Percentiles rank a stretch among this genome's conserved stretches.
These are phyloP conservation scores for Apis dorsata DNA, from an alignment of 1,140 invertebrate species.

Conservation along the genomic window DNA sequence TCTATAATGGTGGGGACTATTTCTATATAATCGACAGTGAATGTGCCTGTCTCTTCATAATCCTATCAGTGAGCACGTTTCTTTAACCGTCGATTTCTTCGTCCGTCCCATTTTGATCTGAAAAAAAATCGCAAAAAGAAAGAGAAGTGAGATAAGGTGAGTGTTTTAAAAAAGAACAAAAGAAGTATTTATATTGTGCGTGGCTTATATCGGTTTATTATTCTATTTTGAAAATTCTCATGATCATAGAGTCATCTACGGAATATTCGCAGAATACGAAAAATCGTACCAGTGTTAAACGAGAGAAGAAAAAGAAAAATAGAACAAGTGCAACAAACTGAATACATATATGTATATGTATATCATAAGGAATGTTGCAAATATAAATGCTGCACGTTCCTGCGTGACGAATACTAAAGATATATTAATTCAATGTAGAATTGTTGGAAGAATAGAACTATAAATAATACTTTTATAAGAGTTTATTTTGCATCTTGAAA, in stretches of 20 bases:
- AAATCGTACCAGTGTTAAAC: background rate
- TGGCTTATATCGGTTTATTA: background rate
- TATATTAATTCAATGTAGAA: background rate
- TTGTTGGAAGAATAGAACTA: background rate
- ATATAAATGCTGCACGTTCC: background rate
- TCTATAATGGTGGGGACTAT: slow-evolving; percentile 72
- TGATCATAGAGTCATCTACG: background rate
- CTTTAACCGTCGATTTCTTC: slow-evolving; percentile 64
- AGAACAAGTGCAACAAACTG: slow-evolving; percentile 10
- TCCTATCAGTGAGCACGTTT: slow-evolving; percentile 74
- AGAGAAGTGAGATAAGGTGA: slow-evolving; percentile 72
- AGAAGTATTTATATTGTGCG: background rate
- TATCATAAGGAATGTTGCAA: background rate
- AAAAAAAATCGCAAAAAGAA: slow-evolving; percentile 12
- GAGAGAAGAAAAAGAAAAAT: background rate
- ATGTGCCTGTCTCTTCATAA: slow-evolving; percentile 75
- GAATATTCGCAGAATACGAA: background rate
- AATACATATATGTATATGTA: background rate
- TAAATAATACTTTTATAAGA: background rate
- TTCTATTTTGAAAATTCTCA: background rate
- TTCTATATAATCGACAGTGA: slow-evolving; percentile 77
- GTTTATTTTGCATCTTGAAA: background rate
- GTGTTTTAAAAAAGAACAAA: slow-evolving; percentile 46
- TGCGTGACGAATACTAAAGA: slow-evolving; percentile 5
- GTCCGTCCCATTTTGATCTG: slow-evolving; percentile 41